Conservation (phyloP, 2,888 invertebrate genomes). For the Scaptomyza cyrtandrae region DNA sequence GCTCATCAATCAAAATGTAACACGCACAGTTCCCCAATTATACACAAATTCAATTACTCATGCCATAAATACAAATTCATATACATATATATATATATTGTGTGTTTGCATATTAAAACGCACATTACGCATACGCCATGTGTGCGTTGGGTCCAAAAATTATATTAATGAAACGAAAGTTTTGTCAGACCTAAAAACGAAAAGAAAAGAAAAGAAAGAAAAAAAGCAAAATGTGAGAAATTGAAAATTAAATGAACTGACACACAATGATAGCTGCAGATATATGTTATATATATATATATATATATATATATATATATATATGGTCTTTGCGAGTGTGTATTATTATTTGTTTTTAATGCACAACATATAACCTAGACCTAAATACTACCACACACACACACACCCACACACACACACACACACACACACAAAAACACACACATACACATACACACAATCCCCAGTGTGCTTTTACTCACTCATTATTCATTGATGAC, state of each 20-base stretch:
- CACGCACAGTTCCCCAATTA: slow-evolving; percentile 27
- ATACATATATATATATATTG: slow-evolving; percentile 22
- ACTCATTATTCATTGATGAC: slow-evolving; percentile 44
- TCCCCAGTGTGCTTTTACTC: slow-evolving; percentile 14
- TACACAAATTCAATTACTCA: slow-evolving; percentile 56
- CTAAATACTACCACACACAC: slow-evolving; percentile 33
- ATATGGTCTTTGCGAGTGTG: background rate
- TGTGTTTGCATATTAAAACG: slow-evolving; percentile 18
- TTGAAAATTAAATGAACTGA: slow-evolving; percentile 49
- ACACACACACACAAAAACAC: background rate
- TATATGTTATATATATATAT: slow-evolving; percentile 3
- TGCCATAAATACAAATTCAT: slow-evolving; percentile 41
- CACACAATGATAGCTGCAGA: slow-evolving; percentile 24
- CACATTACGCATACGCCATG: slow-evolving; percentile 54
- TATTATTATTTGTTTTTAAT: slow-evolving; percentile 29
- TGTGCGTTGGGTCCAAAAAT: slow-evolving; percentile 9
- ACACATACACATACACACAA: slow-evolving; percentile 6
- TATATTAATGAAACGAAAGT: slow-evolving; percentile 48
- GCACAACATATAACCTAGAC: slow-evolving; percentile 55
- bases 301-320: background rate
- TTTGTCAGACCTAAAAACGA: slow-evolving; percentile 34
- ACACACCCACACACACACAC: slow-evolving; percentile 8
- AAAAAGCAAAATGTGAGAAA: slow-evolving; percentile 24
- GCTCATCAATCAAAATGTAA: slow-evolving; percentile 56
- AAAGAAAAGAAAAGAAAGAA: background rate